Conservation (phyloP, 2,113 vertebrate genomes). For the Hassar affinis region DNA sequence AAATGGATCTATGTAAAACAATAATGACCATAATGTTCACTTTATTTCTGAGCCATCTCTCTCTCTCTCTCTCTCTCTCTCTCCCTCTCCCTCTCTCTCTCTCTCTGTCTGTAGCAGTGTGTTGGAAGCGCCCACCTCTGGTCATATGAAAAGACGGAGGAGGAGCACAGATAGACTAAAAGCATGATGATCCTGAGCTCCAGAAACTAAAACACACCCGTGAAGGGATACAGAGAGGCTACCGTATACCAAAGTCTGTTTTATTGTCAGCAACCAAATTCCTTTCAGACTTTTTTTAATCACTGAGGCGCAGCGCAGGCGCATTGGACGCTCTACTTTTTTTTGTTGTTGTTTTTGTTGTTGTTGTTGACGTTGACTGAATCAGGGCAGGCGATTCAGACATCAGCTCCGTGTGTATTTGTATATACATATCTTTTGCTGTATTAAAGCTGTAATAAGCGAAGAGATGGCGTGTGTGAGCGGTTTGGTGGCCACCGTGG, state of each 20-base stretch:
- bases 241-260: slow-evolving; percentile 36
- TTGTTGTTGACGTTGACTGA: slow-evolving; percentile 19
- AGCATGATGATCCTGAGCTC: slow-evolving; percentile 54
- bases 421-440: not conserved
- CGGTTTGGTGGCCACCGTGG: slow-evolving; percentile 77
- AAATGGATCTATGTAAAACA: not conserved
- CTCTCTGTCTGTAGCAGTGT: not conserved
- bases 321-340: slow-evolving; percentile 30
- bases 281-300: slow-evolving; percentile 17
- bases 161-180: slow-evolving; percentile 58
- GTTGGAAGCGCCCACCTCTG: slow-evolving; percentile 62
- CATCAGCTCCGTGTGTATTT: not conserved
- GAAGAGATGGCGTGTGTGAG: slow-evolving; percentile 71
- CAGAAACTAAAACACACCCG: slow-evolving; percentile 56
- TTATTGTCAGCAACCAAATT: slow-evolving; percentile 23
- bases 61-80: not conserved
- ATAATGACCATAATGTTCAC: not conserved
- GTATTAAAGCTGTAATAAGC: slow-evolving; percentile 33
- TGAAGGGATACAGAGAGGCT: slow-evolving; percentile 52
- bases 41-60: not conserved
- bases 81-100: not conserved
- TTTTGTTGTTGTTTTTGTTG: slow-evolving; percentile 24
- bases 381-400: not conserved
- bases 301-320: slow-evolving; percentile 8
- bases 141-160: slow-evolving; percentile 51